These are phyloP conservation scores for Calosoma granatense DNA, from an alignment of 1,140 invertebrate genomes.

Conservation along the genomic window DNA sequence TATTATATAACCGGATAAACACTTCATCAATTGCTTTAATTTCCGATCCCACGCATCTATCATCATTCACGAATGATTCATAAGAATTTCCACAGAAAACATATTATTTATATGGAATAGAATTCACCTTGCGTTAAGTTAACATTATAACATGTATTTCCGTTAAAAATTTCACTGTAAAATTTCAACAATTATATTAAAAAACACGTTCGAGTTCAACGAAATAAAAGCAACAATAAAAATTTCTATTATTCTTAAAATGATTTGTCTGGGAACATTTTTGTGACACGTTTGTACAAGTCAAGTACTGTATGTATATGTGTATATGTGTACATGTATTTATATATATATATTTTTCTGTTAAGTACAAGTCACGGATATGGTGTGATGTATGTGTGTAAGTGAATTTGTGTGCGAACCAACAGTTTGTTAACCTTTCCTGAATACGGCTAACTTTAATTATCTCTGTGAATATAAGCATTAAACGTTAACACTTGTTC, in stretches of 20 bases:
- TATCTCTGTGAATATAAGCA: constrained; percentile 5
- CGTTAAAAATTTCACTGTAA: neutral
- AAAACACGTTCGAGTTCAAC: neutral
- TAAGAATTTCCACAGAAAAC: too few species aligned
- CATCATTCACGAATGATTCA: too few species aligned
- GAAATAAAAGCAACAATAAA: neutral
- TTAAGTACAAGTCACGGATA: neutral
- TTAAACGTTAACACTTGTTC: neutral
- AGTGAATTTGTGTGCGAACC: neutral
- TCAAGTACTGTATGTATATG: neutral
- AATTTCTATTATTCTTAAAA: neutral
- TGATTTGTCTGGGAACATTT: neutral
- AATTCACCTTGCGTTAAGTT: neutral
- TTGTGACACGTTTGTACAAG: neutral
- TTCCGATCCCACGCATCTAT: too few species aligned
- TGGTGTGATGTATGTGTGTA: neutral
- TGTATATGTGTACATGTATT: neutral
- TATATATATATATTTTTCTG: neutral
- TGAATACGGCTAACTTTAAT: neutral
- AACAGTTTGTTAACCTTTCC: constrained; percentile 1
- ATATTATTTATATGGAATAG: too few species aligned
- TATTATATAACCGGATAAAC: too few species aligned
- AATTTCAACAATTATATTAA: neutral
- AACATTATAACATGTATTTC: neutral
- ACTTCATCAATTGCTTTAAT: too few species aligned